Conservation (phyloP, 2,797 vertebrate genomes). For the Mus minutoides region DNA sequence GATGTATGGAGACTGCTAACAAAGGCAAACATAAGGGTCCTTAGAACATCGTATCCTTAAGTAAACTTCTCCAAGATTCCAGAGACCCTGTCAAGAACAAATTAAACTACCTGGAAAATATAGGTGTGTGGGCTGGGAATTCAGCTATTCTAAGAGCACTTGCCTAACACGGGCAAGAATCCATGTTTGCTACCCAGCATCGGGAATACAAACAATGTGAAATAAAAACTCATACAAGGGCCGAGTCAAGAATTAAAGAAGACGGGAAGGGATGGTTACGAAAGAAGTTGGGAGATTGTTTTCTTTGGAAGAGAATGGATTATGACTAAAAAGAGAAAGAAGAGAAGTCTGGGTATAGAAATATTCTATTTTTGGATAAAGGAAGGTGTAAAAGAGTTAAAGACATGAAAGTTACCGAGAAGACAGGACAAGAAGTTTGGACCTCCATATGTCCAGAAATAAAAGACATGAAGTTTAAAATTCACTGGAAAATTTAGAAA, state of each 20-base stretch:
- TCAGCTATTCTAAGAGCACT: background rate
- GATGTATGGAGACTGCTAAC: background rate
- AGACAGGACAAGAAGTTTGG: background rate
- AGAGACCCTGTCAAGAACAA: background rate
- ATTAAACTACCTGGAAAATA: constrained; percentile 13
- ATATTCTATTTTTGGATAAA: constrained; percentile 28
- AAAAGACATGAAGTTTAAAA: background rate
- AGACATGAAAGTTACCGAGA: constrained; percentile 13
- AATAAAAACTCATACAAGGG: background rate
- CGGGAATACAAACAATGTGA: background rate
- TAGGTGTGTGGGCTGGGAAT: background rate
- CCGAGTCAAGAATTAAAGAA: background rate
- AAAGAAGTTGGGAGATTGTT: background rate
- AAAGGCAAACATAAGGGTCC: constrained; percentile 5
- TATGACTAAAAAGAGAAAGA: background rate
- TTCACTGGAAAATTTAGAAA: background rate
- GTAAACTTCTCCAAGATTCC: background rate
- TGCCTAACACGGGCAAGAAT: background rate
- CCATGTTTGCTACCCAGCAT: background rate
- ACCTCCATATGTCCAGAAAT: background rate
- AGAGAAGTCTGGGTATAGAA: background rate
- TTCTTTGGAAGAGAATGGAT: background rate
- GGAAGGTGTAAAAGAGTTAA: background rate
- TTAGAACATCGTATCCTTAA: background rate
- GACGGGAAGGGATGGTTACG: background rate